Evolutionary conservation across 2,888 invertebrate genomes (phyloP).

Genomic region (Acholoe squamosa): DNA sequence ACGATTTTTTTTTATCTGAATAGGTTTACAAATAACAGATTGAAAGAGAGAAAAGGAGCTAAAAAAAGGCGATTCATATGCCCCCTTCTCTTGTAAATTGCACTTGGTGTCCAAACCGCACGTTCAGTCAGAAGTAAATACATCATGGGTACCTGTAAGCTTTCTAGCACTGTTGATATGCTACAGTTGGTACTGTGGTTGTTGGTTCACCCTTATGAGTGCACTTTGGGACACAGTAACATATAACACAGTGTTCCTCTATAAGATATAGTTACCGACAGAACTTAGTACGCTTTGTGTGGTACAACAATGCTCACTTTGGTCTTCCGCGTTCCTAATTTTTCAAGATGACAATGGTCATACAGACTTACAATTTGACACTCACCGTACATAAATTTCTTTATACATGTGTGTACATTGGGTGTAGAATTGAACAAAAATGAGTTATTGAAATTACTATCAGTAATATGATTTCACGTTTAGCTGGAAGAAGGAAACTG

Average conservation of each 20-base stretch:
- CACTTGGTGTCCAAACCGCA: constrained; percentile 44
- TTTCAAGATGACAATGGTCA: background rate
- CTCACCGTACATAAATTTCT: background rate
- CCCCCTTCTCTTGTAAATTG: background rate
- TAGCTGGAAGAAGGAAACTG: too few species aligned
- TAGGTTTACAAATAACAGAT: too few species aligned
- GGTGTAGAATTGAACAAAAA: background rate
- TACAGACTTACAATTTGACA: background rate
- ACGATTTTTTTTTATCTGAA: too few species aligned
- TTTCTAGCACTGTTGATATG: background rate
- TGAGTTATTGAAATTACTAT: background rate
- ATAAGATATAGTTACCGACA: background rate
- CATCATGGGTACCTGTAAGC: background rate
- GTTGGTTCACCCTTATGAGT: background rate
- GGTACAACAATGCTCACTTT: background rate
- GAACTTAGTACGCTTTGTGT: background rate
- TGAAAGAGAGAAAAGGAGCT: too few species aligned
- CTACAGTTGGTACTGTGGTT: background rate
- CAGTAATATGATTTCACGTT: too few species aligned
- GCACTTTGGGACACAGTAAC: constrained; percentile 20
- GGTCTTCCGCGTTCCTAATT: background rate
- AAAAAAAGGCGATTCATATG: too few species aligned
- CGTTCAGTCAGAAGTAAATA: constrained; percentile 35
- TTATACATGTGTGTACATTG: constrained; percentile 19
- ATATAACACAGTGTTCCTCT: background rate